Conservation (phyloP, 2,113 vertebrate species). For the Aphelocoma coerulescens region DNA sequence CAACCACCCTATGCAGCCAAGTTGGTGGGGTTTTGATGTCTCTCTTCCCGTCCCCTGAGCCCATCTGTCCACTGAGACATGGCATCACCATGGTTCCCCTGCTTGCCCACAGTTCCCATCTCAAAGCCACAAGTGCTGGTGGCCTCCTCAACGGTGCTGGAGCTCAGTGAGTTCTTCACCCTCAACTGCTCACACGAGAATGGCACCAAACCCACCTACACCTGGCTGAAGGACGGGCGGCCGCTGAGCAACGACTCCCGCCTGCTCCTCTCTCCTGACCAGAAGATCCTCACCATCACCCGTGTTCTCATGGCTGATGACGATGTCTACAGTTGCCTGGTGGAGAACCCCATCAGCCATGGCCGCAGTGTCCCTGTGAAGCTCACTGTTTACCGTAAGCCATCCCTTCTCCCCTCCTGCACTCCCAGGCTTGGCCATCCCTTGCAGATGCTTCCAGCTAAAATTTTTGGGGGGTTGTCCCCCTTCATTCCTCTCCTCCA, state of each 20-base stretch:
- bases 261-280: slow-evolving; percentile 85
- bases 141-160: slow-evolving; percentile 85
- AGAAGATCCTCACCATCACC: slow-evolving; percentile 88
- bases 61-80: fast-evolving
- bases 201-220: slow-evolving; percentile 88
- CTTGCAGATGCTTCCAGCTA: not conserved
- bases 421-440: not conserved
- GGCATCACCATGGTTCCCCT: not conserved
- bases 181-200: slow-evolving; percentile 92
- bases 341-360: slow-evolving; percentile 89
- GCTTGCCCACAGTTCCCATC: slow-evolving; percentile 77
- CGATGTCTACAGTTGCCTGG: slow-evolving; percentile 86
- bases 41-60: not conserved
- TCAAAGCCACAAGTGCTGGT: slow-evolving; percentile 84
- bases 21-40: not conserved
- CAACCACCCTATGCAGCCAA: fast-evolving
- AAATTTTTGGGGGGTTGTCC: not conserved
- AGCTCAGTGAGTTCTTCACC: slow-evolving; percentile 86
- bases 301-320: slow-evolving; percentile 88
- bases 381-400: slow-evolving; percentile 93
- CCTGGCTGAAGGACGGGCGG: slow-evolving; percentile 89
- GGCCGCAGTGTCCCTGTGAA: slow-evolving; percentile 83
- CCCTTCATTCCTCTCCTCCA: slow-evolving; percentile 29
- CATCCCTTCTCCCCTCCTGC: not conserved
- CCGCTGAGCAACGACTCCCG: slow-evolving; percentile 84